Conservation (phyloP, 2,888 invertebrate genomes). For the Sthenelais limicola region DNA sequence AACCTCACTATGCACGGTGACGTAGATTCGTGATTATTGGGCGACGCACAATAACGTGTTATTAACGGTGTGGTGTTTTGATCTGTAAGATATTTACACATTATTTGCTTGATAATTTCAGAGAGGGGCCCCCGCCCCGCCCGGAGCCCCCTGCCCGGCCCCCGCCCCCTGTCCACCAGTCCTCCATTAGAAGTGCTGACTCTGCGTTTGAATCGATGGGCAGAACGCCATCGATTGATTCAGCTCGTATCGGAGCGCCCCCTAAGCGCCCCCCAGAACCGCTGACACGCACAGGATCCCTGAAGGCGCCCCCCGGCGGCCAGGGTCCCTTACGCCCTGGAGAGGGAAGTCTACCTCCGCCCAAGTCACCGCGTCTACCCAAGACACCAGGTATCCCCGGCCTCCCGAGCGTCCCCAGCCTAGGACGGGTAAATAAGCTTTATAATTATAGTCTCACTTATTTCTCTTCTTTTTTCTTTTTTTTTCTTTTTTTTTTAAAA, state of each 20-base stretch:
- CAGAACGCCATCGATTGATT: slow-evolving; percentile 31
- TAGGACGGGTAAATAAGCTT: slow-evolving; percentile 13
- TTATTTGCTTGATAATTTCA: not conserved
- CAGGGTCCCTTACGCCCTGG: slow-evolving; percentile 15
- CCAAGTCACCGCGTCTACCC: slow-evolving; percentile 20
- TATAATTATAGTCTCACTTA: not conserved
- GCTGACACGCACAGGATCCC: slow-evolving; percentile 6
- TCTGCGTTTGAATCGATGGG: slow-evolving; percentile 43
- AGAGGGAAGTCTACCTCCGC: slow-evolving; percentile 15
- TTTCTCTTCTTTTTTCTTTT: too few species aligned
- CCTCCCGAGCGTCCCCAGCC: slow-evolving; percentile 30
- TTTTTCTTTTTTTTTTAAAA: too few species aligned
- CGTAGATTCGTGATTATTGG: too few species aligned
- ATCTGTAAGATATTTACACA: too few species aligned
- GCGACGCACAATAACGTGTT: too few species aligned
- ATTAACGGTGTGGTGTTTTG: too few species aligned
- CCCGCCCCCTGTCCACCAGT: slow-evolving; percentile 42
- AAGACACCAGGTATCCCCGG: slow-evolving; percentile 8
- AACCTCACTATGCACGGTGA: too few species aligned
- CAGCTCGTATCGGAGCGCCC: not conserved
- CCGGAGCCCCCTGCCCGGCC: slow-evolving; percentile 32
- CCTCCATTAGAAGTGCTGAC: slow-evolving; percentile 44
- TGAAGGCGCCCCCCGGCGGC: slow-evolving; percentile 16
- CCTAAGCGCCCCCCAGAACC: not conserved
- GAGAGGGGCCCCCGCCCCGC: slow-evolving; percentile 21